phyloP scores from a whole-genome alignment of 2,888 invertebrate genomes.

The Drosophila fungiperda region DNA sequence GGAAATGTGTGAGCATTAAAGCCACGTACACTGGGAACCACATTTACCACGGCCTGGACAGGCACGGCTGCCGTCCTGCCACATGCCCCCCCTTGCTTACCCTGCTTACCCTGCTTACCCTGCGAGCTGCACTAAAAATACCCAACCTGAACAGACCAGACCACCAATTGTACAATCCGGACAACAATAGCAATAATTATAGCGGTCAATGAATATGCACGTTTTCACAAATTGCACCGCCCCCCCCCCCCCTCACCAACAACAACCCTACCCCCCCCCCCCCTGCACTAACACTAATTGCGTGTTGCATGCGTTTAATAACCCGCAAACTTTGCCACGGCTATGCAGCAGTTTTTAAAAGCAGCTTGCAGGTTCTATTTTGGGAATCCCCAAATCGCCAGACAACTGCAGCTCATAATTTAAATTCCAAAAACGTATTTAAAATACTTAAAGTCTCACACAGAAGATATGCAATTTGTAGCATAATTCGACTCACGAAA shows the following conservation, averaged over 20 bases:
- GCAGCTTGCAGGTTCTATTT: not conserved
- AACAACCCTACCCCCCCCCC: not conserved
- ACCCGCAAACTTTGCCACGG: constrained; percentile 1
- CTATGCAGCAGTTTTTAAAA: not conserved
- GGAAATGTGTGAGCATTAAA: not conserved
- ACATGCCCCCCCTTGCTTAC: not conserved
- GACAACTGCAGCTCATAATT: not conserved
- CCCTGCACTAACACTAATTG: constrained; percentile 57
- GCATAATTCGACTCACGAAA: not conserved
- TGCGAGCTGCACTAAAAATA: not conserved
- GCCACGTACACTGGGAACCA: not conserved
- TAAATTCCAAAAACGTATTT: not conserved
- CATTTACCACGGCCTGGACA: not conserved
- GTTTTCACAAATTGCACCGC: constrained; percentile 39
- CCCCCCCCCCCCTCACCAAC: not conserved
- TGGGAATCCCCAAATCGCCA: not conserved
- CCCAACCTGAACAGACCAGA: not conserved
- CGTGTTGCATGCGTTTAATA: constrained; percentile 60
- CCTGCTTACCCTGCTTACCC: not conserved
- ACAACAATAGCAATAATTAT: constrained; percentile 28
- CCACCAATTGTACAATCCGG: constrained; percentile 8
- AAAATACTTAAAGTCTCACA: not conserved
- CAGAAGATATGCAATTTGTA: not conserved
- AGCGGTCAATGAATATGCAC: constrained; percentile 39
- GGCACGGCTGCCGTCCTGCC: not conserved